phyloP scores from a whole-genome alignment of 37 sponge, comb jelly and placozoan species.

The Tethya wilhelma region DNA sequence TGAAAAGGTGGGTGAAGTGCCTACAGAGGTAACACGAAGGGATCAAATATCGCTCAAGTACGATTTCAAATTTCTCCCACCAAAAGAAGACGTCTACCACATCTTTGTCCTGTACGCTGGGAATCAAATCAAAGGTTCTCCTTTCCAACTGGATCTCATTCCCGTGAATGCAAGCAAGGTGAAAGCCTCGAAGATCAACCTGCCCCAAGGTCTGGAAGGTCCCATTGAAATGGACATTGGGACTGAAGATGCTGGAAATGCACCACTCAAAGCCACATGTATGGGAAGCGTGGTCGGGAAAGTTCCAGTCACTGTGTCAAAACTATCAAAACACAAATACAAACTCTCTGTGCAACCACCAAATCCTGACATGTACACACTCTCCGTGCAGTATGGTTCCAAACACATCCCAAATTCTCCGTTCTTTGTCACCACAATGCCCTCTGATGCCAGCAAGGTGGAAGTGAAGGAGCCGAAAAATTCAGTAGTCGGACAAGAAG shows the following conservation, averaged over 20 bases:
- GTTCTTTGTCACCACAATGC: slow-evolving; percentile 32
- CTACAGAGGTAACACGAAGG: slow-evolving; percentile 6
- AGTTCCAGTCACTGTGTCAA: slow-evolving; percentile 17
- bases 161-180: slow-evolving; percentile 41
- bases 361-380: slow-evolving; percentile 43
- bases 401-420: slow-evolving; percentile 62
- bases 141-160: slow-evolving; percentile 57
- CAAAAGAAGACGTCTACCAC: slow-evolving; percentile 45
- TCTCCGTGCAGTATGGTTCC: slow-evolving; percentile 51
- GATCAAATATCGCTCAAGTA: neutral
- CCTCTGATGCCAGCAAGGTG: slow-evolving; percentile 22
- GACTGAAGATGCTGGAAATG: slow-evolving; percentile 47
- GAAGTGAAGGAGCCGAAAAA: slow-evolving; percentile 1
- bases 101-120: slow-evolving; percentile 44
- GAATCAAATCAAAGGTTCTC: slow-evolving; percentile 49
- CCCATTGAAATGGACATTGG: slow-evolving; percentile 21
- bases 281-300: slow-evolving; percentile 11
- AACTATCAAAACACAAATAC: slow-evolving; percentile 14
- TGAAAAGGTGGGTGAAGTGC: slow-evolving; percentile 39
- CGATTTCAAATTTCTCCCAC: slow-evolving; percentile 49
- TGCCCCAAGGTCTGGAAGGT: neutral
- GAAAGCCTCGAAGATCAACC: slow-evolving; percentile 15
- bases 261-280: slow-evolving; percentile 29
- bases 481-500: slow-evolving; percentile 6
- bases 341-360: slow-evolving; percentile 38